phyloP scores from a whole-genome alignment of 2,113 vertebrate species.

The Actinemys pallida region DNA sequence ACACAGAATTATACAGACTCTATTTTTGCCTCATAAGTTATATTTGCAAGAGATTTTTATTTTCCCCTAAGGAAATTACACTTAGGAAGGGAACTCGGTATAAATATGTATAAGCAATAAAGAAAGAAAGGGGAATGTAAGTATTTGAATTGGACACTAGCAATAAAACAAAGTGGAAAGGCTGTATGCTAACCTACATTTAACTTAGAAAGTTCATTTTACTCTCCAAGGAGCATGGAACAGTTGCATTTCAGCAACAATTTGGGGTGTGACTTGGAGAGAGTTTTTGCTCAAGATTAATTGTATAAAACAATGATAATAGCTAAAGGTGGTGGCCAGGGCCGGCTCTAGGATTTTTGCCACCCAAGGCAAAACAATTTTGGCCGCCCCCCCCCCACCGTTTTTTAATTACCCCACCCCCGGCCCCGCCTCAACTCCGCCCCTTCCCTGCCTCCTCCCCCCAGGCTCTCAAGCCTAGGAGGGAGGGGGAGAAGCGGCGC shows the following conservation, averaged over 20 bases:
- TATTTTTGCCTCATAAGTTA: conserved; percentile 62
- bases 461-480: no score
- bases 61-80: conserved; percentile 4
- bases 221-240: rapidly evolving
- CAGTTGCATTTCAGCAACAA: background rate
- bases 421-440: no score
- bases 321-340: no score
- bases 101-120: conserved; percentile 30
- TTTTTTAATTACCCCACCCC: no score
- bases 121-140: conserved; percentile 25
- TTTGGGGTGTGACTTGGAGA: background rate
- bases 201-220: background rate
- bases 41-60: conserved; percentile 59
- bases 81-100: conserved; percentile 37
- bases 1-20: background rate
- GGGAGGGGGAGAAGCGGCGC: no score
- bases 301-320: background rate
- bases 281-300: background rate
- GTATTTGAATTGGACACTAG: conserved; percentile 6
- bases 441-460: no score
- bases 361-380: no score
- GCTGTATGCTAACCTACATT: background rate
- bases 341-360: no score
- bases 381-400: no score
- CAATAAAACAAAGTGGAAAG: background rate